Evolutionary conservation across 1,140 invertebrate genomes (phyloP), one percentile per base, ranked within the genome.

Genomic region (Meloidogyne floridensis): DNA sequence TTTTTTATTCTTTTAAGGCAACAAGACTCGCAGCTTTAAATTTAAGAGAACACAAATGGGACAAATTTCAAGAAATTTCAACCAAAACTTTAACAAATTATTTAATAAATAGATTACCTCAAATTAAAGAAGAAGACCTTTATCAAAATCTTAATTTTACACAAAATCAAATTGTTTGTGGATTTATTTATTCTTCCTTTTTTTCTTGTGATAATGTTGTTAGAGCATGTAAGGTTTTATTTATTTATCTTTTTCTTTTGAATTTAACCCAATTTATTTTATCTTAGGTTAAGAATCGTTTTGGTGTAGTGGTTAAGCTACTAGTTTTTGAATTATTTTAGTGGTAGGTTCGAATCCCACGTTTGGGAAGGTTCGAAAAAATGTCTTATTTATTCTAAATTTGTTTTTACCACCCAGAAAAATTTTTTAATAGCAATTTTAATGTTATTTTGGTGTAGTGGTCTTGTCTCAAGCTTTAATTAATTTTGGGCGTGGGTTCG

Each of bases 41-140:
- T 72, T n/a, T 79, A 53, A 43, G 77, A 69, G 77, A 79, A 43
- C 32, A n/a, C 4, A 69, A n/a, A 13, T 43, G 71, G 15, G 77
- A 79, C 42, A 79, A 47, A 71, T 79, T 79, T 47, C 77, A 72
- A 32, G 77, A 79, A 72, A 79, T 79, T 79, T 32, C 77, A n/a
- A 79, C 77, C 13, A 51, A 79, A 72, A 32, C n/a, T 32, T 18
- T 79, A 11, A 72, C 59, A 42, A 51, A 72, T 15, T 79, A 79
- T 51, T 20, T 79, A 20, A 15, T 15, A 43, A 20, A 69, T n/a
- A 69, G 77, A 11, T 71, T 79, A 18, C 20, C 77, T 51, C 65
- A 79, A 47, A 42, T 79, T 20, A 10, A 54, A 18, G 43, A 42
- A 9, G 77, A 79, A 65, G 32, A n/a, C 32, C 65, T 79, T 51